Conservation (phyloP, 2,113 vertebrate genomes). For the Indri indri region DNA sequence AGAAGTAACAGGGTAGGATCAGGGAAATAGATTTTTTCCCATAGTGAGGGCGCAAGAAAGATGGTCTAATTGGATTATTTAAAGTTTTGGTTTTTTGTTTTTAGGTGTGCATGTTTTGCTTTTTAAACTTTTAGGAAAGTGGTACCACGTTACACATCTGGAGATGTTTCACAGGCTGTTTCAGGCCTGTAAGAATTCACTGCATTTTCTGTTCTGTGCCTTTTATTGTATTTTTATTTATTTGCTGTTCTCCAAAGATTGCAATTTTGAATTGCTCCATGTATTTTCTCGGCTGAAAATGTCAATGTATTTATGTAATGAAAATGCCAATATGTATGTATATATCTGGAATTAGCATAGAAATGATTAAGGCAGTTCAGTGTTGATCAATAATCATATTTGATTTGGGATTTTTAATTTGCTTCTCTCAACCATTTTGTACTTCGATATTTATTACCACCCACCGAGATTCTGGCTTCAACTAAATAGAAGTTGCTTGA, state of each 20-base stretch:
- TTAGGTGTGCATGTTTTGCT: not conserved
- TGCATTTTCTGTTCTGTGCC: not conserved
- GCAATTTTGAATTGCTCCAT: conserved; percentile 36
- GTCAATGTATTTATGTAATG: conserved; percentile 50
- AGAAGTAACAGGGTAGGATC: not conserved
- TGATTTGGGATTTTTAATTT: conserved; percentile 9
- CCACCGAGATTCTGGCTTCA: conserved; percentile 56
- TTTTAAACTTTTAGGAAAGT: not conserved
- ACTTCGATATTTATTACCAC: conserved; percentile 50
- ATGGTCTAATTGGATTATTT: not conserved
- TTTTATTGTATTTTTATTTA: conserved; percentile 55
- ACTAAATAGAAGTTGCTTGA: conserved; percentile 65
- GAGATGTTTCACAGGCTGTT: not conserved
- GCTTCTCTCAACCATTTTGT: not conserved
- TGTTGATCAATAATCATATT: conserved; percentile 68
- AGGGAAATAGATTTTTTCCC: not conserved
- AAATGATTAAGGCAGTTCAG: conserved; percentile 52
- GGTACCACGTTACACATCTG: not conserved
- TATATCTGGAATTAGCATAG: conserved; percentile 61
- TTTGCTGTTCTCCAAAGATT: conserved; percentile 38
- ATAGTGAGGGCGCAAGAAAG: not conserved
- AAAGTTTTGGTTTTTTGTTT: not conserved
- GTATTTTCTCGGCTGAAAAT: conserved; percentile 67
- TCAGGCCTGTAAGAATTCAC: not conserved
- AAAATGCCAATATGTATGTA: conserved; percentile 40